Base-by-base conservation (phyloP, 1,140 invertebrate species). In the Hormaphis cornu region DNA sequence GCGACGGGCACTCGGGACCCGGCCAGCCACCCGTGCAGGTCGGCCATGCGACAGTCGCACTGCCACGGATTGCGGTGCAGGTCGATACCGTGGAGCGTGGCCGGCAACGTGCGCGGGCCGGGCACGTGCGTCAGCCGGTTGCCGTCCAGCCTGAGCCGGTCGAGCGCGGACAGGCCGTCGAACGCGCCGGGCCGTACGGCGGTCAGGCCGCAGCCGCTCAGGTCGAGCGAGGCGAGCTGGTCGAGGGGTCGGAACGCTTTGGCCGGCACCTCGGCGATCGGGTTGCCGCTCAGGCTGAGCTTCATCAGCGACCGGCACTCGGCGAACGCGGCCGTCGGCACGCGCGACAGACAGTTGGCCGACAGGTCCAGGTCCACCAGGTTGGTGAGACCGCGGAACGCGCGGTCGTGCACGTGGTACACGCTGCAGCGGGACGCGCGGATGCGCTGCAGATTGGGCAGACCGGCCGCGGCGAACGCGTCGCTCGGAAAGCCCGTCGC, bases 11-110 rank as follows among this genome's bases (percentile, higher is more conserved):
- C 84, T 74, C 86, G 87, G 74, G 86, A 87, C 74, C 85, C 83
- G 30, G 82, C 79, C 69, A 95, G 80, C 91, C 91, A 95, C 24
- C 81, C 78, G 71, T 90, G 83, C 73, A 95, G 79, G 72, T 88
- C 84, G 44, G 86, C 77, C 50, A 94, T 79, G 63, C 85, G 83
- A 76, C 92, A 95, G 76, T 94, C 89, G 77, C 92, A 95, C 50
- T 85, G 81, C 92, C 92, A 95, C 50, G 89, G 86, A 81, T 95
- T 95, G 74, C 87, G 87, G 75, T 94, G 87, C 26, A 95, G 79
- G 63, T 88, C 86, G 28, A 93, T 82, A 42, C 87, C 89, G 71
- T 89, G 85, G 40, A 94, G 78, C 50, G 82, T 83, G 69, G 85
- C 83, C 2, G 88, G 87, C 40, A 93, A 80, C 70, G 89, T 85